These are phyloP conservation scores for Dendrolimus houi DNA, from an alignment of 2,888 invertebrate genomes.

Conservation along the genomic window DNA sequence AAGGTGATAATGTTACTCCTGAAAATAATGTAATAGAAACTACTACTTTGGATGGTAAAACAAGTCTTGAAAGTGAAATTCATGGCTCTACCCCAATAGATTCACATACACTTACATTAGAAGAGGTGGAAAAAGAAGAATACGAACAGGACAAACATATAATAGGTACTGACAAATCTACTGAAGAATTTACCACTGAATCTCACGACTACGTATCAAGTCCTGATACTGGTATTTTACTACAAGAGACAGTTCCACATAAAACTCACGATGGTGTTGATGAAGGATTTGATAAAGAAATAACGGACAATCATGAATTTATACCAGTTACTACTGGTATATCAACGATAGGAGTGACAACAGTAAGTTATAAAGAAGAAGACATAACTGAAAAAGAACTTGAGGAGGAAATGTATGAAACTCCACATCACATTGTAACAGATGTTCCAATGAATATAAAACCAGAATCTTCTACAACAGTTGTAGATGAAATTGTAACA, in stretches of 20 bases:
- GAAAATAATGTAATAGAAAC: slow-evolving; percentile 1
- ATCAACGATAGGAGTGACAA: neutral
- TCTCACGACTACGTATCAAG: slow-evolving; percentile 6
- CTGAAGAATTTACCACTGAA: slow-evolving; percentile 8
- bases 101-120: slow-evolving; percentile 17
- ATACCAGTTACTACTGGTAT: neutral
- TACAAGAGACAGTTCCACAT: neutral
- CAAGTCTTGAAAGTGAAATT: slow-evolving; percentile 12
- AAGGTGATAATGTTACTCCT: slow-evolving; percentile 8
- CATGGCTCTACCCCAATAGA: slow-evolving; percentile 6
- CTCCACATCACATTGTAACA: neutral
- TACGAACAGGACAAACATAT: neutral
- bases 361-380: neutral
- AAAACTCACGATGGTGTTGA: neutral
- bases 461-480: neutral
- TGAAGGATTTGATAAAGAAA: neutral
- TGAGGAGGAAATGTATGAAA: neutral
- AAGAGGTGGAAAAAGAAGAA: slow-evolving; percentile 20
- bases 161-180: neutral
- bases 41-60: slow-evolving; percentile 1
- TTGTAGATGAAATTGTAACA: neutral
- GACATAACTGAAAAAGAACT: neutral
- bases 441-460: neutral
- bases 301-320: neutral
- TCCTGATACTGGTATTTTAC: neutral